These are phyloP conservation scores for Catocala nupta DNA, from an alignment of 2,888 invertebrate species.

Conservation along the genomic window DNA sequence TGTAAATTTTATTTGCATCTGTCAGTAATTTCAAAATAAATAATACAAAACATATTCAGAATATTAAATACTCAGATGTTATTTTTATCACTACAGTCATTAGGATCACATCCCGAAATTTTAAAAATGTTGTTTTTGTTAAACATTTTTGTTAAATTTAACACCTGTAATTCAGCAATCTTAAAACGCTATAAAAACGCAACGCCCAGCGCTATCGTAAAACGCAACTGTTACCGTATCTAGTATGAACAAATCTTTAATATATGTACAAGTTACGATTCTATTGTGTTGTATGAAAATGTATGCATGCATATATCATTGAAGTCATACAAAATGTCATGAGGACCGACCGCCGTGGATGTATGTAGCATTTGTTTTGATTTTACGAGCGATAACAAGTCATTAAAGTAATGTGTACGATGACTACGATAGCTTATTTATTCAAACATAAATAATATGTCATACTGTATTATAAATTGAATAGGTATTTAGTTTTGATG, in stretches of 20 bases:
- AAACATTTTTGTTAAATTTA: too few species aligned
- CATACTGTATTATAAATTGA: neutral
- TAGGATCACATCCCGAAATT: too few species aligned
- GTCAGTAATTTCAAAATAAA: too few species aligned
- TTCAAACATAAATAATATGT: neutral
- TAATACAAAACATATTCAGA: too few species aligned
- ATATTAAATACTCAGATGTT: too few species aligned
- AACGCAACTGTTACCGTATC: slow-evolving; percentile 26
- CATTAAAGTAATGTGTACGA: slow-evolving; percentile 27
- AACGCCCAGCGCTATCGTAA: neutral
- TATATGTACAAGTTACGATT: slow-evolving; percentile 34
- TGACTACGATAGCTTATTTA: slow-evolving; percentile 13
- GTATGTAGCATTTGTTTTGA: slow-evolving; percentile 29
- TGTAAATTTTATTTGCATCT: too few species aligned
- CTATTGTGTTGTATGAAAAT: slow-evolving; percentile 56
- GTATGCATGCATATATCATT: slow-evolving; percentile 39
- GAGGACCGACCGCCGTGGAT: slow-evolving; percentile 24
- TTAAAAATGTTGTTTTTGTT: too few species aligned
- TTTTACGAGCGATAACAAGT: slow-evolving; percentile 38
- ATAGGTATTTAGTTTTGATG: neutral
- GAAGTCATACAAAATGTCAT: slow-evolving; percentile 38
- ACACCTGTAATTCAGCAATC: too few species aligned
- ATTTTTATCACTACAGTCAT: too few species aligned
- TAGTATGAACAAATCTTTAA: slow-evolving; percentile 34
- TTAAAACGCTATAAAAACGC: neutral